Conservation (phyloP, 2,113 vertebrate species). For the Danio rerio region DNA sequence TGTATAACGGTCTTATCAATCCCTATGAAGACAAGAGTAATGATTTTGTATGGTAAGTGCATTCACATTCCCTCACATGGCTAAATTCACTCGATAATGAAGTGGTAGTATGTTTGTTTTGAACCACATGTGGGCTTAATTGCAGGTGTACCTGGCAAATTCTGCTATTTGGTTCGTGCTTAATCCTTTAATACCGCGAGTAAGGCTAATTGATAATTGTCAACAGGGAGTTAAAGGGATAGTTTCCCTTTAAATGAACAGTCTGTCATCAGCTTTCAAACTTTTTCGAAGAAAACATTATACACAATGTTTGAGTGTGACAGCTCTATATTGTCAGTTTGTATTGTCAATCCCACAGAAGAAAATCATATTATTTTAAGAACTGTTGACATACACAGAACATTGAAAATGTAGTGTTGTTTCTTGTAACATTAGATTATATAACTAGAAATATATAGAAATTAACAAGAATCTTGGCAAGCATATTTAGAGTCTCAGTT, state of each 20-base stretch:
- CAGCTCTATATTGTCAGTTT: too few species aligned
- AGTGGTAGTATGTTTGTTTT: not conserved
- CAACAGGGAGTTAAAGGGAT: not conserved
- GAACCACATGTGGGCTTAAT: not conserved
- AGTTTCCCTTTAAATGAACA: not conserved
- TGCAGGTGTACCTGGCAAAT: not conserved
- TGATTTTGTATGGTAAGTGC: slow-evolving; percentile 95
- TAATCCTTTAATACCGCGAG: not conserved
- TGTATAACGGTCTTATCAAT: slow-evolving; percentile 94
- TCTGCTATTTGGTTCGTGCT: not conserved
- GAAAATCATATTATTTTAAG: too few species aligned
- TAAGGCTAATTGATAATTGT: not conserved
- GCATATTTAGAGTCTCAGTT: too few species aligned
- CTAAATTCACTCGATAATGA: not conserved
- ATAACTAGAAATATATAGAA: too few species aligned
- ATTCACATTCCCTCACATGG: not conserved
- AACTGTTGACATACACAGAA: too few species aligned
- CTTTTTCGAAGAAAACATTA: not conserved
- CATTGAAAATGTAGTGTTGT: too few species aligned
- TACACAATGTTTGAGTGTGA: not conserved
- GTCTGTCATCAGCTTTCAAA: not conserved
- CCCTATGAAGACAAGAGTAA: slow-evolving; percentile 99
- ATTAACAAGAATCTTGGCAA: too few species aligned
- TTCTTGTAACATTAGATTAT: too few species aligned
- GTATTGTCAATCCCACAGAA: too few species aligned